A percentile compares a stretch with the other conserved stretches of the same genome.
Evolutionary conservation across 2,888 invertebrate species (phyloP).

Genomic region (Drosophila rubida): DNA sequence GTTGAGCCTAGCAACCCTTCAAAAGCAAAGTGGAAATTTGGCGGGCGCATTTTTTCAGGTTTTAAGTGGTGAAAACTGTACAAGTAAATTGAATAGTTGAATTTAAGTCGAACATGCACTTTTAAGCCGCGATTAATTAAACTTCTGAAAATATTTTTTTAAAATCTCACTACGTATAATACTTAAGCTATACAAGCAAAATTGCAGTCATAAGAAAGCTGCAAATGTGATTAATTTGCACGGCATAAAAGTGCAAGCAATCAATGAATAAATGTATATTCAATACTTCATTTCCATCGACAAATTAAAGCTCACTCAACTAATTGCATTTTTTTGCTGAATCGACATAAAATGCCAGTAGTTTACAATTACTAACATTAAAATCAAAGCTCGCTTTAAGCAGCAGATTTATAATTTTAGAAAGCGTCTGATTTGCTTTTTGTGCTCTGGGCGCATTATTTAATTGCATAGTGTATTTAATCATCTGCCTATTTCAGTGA

Average conservation of each 20-base stretch:
- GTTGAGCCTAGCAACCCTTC: neutral
- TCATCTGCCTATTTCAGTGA: slow-evolving; percentile 6
- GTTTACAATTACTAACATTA: no score
- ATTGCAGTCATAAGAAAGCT: neutral
- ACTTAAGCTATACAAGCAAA: no score
- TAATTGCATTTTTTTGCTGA: neutral
- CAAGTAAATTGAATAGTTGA: neutral
- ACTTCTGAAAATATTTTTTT: neutral
- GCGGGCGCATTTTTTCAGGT: neutral
- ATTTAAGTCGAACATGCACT: neutral
- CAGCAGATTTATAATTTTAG: neutral
- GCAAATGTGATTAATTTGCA: neutral
- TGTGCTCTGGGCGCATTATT: neutral
- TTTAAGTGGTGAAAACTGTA: neutral
- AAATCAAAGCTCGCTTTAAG: neutral
- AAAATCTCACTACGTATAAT: neutral
- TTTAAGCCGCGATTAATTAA: neutral
- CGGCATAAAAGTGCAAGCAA: neutral
- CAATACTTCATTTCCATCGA: neutral
- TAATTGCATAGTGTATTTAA: slow-evolving; percentile 28
- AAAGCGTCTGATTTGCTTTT: neutral
- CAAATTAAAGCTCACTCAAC: no score
- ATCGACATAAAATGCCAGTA: neutral
- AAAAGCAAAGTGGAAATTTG: neutral
- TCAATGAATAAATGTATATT: no score